Percentiles rank a stretch among this genome's conserved stretches.
Conservation (phyloP, 2,113 vertebrate species). For the Odontophorus gujanensis region DNA sequence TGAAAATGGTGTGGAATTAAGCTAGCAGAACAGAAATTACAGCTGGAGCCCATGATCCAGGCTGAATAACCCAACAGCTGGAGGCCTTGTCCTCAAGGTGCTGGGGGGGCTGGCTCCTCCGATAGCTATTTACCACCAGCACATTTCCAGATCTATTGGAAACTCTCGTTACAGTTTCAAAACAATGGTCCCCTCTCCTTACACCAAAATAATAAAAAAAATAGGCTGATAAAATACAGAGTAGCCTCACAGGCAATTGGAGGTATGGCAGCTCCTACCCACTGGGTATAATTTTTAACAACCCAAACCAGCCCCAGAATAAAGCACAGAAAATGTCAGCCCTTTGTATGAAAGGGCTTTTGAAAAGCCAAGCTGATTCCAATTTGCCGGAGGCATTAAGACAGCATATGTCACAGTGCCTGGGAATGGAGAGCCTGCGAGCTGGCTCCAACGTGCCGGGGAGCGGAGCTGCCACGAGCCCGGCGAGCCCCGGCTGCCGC, state of each 20-base stretch:
- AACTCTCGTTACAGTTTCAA: slow-evolving; percentile 25
- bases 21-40: slow-evolving; percentile 16
- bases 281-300: slow-evolving; percentile 64
- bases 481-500: slow-evolving; percentile 43
- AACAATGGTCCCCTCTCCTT: slow-evolving; percentile 25
- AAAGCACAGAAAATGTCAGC: slow-evolving; percentile 71
- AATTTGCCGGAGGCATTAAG: slow-evolving; percentile 68
- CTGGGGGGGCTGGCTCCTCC: neutral
- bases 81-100: slow-evolving; percentile 37
- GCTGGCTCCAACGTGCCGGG: neutral
- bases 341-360: slow-evolving; percentile 71
- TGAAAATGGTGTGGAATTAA: slow-evolving; percentile 24
- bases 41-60: slow-evolving; percentile 17
- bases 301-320: slow-evolving; percentile 57
- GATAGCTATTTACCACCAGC: neutral
- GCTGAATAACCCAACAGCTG: slow-evolving; percentile 38
- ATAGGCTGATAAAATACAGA: slow-evolving; percentile 2
- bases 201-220: neutral
- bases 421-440: slow-evolving; percentile 36
- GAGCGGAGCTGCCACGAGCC: neutral
- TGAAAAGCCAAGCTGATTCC: slow-evolving; percentile 70
- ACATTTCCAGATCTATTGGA: slow-evolving; percentile 22
- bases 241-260: slow-evolving; percentile 36
- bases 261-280: slow-evolving; percentile 60
- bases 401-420: slow-evolving; percentile 71